Evolutionary conservation across 2,113 vertebrate species (phyloP), one percentile per base, ranked within the genome.

Genomic region (Dasypus novemcinctus): DNA sequence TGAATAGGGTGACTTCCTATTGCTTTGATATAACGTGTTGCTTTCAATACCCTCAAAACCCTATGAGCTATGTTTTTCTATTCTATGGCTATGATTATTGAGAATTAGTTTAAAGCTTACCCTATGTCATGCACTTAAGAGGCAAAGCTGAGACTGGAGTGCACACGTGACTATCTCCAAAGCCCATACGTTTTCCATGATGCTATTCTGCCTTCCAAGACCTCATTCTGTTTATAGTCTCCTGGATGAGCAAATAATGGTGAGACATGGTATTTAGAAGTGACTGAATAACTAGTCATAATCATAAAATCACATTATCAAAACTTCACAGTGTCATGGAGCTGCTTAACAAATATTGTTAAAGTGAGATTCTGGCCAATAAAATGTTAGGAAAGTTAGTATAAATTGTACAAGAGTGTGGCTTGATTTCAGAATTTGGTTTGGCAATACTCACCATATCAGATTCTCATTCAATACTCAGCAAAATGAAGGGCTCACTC

Each of bases 361-460:
- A 20, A 74, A 59, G 49, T 0, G 4, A 85, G 71, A 20, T 13
- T 1, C n/a, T 89, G n/a, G 52, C 72, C 97, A 87, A 96, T 4
- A 49, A 87, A 94, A 94, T 64, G 7, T 12, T 92, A 0, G 2
- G 59, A 21, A 38, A 18, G 0, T 0, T 4, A 0, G 1, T 97
- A 98, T 98, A 98, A 98, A 98, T 11, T 92, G 36, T 82, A 23
- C n/a, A 1, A n/a, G 13, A 1, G 11, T 20, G 66, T 1, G 83
- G 12, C 11, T 3, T 15, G 5, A 7, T 91, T 85, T 91, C 81
- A 27, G n/a, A 95, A 23, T 75, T 7, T 5, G 0, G 13, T 43
- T 63, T 63, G 2, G 6, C 88, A 0, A 0, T 20, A 76, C 15
- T 63, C 75, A 49, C 46, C 1, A 1, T 15, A 21, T 75, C 57